A percentile compares a stretch with the other conserved stretches of the same genome.
phyloP scores from a whole-genome alignment of 1,140 invertebrate species.

The Venturia canescens region DNA sequence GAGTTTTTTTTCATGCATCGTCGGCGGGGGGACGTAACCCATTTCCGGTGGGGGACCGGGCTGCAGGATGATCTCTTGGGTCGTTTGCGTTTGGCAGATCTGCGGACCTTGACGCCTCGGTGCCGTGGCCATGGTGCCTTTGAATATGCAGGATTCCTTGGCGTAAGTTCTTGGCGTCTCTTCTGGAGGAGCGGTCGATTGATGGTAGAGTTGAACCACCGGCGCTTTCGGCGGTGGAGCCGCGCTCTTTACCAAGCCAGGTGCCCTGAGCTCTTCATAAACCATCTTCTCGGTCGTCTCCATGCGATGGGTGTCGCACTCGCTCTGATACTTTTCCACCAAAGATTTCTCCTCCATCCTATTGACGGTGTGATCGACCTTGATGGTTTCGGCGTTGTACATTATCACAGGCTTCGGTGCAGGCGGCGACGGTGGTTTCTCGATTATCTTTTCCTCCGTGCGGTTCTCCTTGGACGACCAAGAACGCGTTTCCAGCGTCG shows the following conservation, averaged over 20 bases:
- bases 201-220: slow-evolving; percentile 50
- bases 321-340: slow-evolving; percentile 67
- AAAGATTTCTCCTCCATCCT: slow-evolving; percentile 68
- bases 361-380: slow-evolving; percentile 74
- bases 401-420: slow-evolving; percentile 58
- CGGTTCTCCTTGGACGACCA: slow-evolving; percentile 68
- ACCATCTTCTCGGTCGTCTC: slow-evolving; percentile 71
- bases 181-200: not conserved
- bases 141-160: slow-evolving; percentile 46
- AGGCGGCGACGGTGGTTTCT: slow-evolving; percentile 55
- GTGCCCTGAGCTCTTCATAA: slow-evolving; percentile 76
- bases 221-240: slow-evolving; percentile 57
- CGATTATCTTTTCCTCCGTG: slow-evolving; percentile 60
- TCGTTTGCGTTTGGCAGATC: slow-evolving; percentile 60
- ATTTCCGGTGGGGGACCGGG: slow-evolving; percentile 83
- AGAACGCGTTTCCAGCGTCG: slow-evolving; percentile 67
- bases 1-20: slow-evolving; percentile 76
- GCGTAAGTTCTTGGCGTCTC: slow-evolving; percentile 30
- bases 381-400: slow-evolving; percentile 75
- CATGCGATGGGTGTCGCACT: slow-evolving; percentile 68
- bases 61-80: slow-evolving; percentile 69
- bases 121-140: slow-evolving; percentile 52
- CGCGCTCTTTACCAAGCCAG: slow-evolving; percentile 75
- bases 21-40: slow-evolving; percentile 77
- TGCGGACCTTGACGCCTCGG: slow-evolving; percentile 60